Conservation (phyloP, 2,113 vertebrate genomes). For the Harpagus bidentatus region DNA sequence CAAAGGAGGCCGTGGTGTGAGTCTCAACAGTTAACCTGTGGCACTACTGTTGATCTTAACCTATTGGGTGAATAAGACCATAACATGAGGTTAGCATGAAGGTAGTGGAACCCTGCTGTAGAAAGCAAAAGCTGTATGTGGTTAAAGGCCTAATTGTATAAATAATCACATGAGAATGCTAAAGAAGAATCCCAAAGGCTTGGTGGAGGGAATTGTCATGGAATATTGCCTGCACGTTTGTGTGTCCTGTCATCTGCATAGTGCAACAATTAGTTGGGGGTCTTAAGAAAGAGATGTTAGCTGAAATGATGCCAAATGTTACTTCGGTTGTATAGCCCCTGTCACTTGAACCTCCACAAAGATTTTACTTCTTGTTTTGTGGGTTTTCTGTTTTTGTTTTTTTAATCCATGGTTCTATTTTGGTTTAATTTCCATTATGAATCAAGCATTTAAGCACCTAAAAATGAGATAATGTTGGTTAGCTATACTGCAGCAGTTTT, state of each 20-base stretch:
- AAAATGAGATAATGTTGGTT: background rate
- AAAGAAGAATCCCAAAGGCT: background rate
- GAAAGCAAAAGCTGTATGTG: background rate
- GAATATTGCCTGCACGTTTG: background rate
- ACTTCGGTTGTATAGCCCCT: background rate
- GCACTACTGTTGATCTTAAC: background rate
- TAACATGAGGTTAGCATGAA: background rate
- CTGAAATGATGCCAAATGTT: background rate
- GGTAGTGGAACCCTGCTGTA: background rate
- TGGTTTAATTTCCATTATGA: background rate
- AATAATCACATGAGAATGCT: background rate
- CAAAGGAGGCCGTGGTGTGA: background rate
- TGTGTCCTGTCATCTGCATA: background rate
- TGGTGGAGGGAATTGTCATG: background rate
- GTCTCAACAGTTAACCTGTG: background rate
- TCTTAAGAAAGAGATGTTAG: background rate
- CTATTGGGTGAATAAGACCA: background rate
- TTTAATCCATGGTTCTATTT: background rate
- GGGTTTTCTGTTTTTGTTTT: background rate
- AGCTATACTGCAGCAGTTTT: background rate
- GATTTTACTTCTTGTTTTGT: background rate
- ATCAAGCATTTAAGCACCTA: background rate
- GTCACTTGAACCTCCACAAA: background rate
- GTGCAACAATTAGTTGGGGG: background rate
- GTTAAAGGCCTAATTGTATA: background rate